Evolutionary conservation across 92 coral and sea anemone genomes (phyloP).

Genomic region (Meandrina meandrites): DNA sequence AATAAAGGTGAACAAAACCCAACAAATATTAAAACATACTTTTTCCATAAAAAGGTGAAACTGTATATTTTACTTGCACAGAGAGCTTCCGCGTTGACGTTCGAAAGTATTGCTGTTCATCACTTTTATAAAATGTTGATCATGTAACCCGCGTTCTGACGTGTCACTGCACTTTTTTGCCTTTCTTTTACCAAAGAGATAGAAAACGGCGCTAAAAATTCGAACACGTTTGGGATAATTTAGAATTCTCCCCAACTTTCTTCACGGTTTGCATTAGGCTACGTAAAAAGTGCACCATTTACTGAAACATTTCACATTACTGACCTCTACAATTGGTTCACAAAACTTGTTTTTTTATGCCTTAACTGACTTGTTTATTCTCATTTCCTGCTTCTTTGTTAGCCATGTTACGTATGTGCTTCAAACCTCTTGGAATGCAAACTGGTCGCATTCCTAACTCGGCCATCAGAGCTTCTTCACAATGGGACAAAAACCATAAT

Average conservation of each 20-base stretch:
- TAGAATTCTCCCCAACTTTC: no score
- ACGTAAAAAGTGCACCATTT: no score
- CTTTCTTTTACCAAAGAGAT: no score
- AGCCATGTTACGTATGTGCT: slow-evolving; percentile 62
- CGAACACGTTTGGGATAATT: no score
- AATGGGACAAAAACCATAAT: slow-evolving; percentile 58
- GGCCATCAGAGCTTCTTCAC: slow-evolving; percentile 60
- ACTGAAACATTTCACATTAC: not conserved
- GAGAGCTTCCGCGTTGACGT: no score
- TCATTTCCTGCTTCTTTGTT: not conserved
- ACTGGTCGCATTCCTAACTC: slow-evolving; percentile 44
- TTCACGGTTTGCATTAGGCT: no score
- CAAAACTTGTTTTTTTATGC: not conserved
- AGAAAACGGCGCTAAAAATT: no score
- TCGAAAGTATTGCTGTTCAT: no score
- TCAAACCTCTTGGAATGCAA: slow-evolving; percentile 61
- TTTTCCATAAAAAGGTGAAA: not conserved
- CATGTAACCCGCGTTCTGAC: no score
- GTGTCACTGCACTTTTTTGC: no score
- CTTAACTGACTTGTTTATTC: not conserved
- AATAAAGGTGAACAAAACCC: slow-evolving; percentile 39
- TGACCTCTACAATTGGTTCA: not conserved
- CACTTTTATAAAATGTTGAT: no score
- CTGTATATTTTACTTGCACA: not conserved
- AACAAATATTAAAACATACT: not conserved